Evolutionary conservation across 2,888 invertebrate species (phyloP), one percentile per base, ranked within the genome.

Genomic region (Hydraecia micacea): DNA sequence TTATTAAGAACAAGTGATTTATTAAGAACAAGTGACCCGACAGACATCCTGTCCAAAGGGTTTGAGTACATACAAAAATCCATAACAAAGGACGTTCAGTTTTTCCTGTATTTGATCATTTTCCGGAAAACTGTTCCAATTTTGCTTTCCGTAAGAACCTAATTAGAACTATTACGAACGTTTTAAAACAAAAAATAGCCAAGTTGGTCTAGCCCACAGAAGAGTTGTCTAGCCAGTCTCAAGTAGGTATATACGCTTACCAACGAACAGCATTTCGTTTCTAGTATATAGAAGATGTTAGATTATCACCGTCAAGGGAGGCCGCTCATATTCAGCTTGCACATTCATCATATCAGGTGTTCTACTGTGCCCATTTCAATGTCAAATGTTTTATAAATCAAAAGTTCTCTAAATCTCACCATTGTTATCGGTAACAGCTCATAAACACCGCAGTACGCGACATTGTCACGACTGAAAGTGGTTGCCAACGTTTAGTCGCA

Each of bases 391-490:
- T 80, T 78, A 76, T 77, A 81, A 81, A 76, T 81, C 74, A 76
- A 58, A 60, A 52, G 60, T 75, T 77, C 74, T 77, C 72, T 72
- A 81, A 82, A 83, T 82, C 77, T 80, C 81, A 82, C 82, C 77
- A 83, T 83, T 79, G 80, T 88, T 80, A 84, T 81, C 74, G 80
- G 87, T 83, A 90, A 90, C 84, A 87, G 89, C 83, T 86, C 78
- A 86, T 91, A 91, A 91, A 92, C 83, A 87, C 78, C 66, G 52
- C 83, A 78, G 84, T 82, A 90, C 86, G 90, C 88, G 90, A 89
- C 89, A 88, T 79, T 90, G 91, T 89, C 91, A 91, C 90, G 91
- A 91, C 86, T 88, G 86, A 84, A 86, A 87, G 86, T 86, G 87
- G 84, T 80, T 84, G 81, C 76, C 83, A 85, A 77, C 86, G 84